Conservation (phyloP, 2,797 vertebrate genomes). For the Garrulus glandarius region DNA sequence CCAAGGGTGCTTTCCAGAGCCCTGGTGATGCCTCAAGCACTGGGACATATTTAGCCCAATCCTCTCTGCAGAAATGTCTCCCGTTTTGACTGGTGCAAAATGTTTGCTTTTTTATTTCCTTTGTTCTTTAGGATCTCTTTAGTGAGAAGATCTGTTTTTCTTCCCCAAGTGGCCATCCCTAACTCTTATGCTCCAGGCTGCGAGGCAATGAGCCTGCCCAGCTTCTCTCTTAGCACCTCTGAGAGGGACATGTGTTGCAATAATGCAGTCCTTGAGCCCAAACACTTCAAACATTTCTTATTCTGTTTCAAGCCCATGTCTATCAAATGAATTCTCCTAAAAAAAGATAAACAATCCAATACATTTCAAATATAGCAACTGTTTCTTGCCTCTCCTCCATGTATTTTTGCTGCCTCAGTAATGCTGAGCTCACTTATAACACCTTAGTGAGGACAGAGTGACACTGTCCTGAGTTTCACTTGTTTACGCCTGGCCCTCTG, state of each 20-base stretch:
- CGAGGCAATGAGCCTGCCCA: accelerated
- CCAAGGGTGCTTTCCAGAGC: neutral
- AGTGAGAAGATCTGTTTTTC: neutral
- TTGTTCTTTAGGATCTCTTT: neutral
- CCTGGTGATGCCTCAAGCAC: neutral
- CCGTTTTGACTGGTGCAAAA: neutral
- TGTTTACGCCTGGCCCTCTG: neutral
- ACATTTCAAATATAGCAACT: neutral
- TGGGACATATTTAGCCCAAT: neutral
- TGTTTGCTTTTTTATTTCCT: neutral
- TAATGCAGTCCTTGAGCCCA: neutral
- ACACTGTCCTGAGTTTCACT: neutral
- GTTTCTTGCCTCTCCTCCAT: neutral
- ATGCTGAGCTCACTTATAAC: neutral
- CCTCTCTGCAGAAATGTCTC: neutral
- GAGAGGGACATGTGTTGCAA: accelerated
- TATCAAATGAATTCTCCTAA: neutral
- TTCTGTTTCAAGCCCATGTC: neutral
- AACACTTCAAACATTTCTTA: neutral
- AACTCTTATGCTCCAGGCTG: neutral
- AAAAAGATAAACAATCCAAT: neutral
- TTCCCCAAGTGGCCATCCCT: neutral
- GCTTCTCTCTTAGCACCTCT: neutral
- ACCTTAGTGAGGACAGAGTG: neutral
- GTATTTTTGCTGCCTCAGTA: neutral